Evolutionary conservation across 2,888 invertebrate species (phyloP).

Genomic region (Ectemnius lituratus): DNA sequence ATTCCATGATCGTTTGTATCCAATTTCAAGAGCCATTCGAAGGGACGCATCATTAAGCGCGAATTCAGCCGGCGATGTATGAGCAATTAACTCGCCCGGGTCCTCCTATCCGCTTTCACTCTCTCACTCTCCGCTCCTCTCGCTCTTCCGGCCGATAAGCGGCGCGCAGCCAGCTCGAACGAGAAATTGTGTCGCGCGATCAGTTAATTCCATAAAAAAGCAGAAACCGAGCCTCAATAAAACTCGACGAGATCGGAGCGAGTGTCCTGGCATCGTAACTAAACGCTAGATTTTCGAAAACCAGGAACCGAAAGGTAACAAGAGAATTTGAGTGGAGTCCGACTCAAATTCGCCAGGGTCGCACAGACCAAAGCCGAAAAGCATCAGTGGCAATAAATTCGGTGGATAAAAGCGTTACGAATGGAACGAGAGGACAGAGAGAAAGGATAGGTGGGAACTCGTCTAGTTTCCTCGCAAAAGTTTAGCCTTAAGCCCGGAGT

Average conservation of each 20-base stretch:
- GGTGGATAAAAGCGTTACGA: constrained; percentile 56
- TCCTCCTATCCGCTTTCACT: neutral
- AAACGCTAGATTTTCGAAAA: neutral
- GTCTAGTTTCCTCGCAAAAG: constrained; percentile 71
- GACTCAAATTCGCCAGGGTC: neutral
- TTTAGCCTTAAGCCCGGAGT: constrained; percentile 70
- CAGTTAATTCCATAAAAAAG: constrained; percentile 24
- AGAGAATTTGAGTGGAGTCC: too few relatives aligned
- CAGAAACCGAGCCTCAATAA: neutral
- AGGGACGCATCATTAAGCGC: constrained; percentile 53
- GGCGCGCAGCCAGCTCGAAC: neutral
- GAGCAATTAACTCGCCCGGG: constrained; percentile 49
- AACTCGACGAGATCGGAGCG: neutral
- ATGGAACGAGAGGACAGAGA: constrained; percentile 12
- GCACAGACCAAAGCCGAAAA: neutral
- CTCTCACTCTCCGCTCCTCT: neutral
- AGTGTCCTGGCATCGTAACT: too few relatives aligned
- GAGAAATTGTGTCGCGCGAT: neutral
- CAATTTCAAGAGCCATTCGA: constrained; percentile 49
- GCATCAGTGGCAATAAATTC: constrained; percentile 64
- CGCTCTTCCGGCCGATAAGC: neutral
- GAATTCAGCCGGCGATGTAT: constrained; percentile 39
- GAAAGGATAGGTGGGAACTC: constrained; percentile 39
- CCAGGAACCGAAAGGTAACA: neutral
- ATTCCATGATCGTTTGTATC: constrained; percentile 47